These are phyloP conservation scores for Propsilocerus akamusi DNA, from an alignment of 1,140 invertebrate genomes.

Conservation along the genomic window DNA sequence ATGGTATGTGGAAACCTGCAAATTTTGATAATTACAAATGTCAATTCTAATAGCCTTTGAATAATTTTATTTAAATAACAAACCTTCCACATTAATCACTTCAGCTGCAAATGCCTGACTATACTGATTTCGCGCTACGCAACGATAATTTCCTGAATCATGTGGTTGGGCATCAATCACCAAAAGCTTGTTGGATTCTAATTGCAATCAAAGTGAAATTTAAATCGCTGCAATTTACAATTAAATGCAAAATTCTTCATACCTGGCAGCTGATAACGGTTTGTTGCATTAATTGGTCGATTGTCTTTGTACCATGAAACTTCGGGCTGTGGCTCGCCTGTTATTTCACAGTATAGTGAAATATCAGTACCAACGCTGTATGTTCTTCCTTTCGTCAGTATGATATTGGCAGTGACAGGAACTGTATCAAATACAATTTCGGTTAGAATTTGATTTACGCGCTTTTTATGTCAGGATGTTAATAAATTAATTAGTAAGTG, in stretches of 20 bases:
- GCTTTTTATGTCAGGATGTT: too few relatives aligned
- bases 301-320: slow-evolving; percentile 66
- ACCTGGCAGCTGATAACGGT: slow-evolving; percentile 41
- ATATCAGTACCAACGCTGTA: slow-evolving; percentile 46
- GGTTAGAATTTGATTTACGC: too few relatives aligned
- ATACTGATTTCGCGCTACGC: slow-evolving; percentile 54
- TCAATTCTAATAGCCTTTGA: neutral
- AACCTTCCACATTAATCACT: slow-evolving; percentile 50
- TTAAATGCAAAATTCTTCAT: slow-evolving; percentile 11
- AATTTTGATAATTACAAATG: slow-evolving; percentile 4
- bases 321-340: slow-evolving; percentile 52
- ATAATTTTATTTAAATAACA: slow-evolving; percentile 10
- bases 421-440: slow-evolving; percentile 23
- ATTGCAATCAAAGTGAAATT: slow-evolving; percentile 4
- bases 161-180: slow-evolving; percentile 37
- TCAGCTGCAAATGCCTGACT: slow-evolving; percentile 37
- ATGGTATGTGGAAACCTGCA: slow-evolving; percentile 49
- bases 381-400: slow-evolving; percentile 26
- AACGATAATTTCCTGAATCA: slow-evolving; percentile 61
- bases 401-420: slow-evolving; percentile 37
- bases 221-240: neutral
- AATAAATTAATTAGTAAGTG: too few relatives aligned
- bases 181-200: slow-evolving; percentile 44
- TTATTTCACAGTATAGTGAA: slow-evolving; percentile 48
- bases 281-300: slow-evolving; percentile 25